A percentile compares a stretch with the other conserved stretches of the same genome.
These are phyloP conservation scores for Strix uralensis DNA, from an alignment of 2,113 vertebrate species.

Conservation along the genomic window DNA sequence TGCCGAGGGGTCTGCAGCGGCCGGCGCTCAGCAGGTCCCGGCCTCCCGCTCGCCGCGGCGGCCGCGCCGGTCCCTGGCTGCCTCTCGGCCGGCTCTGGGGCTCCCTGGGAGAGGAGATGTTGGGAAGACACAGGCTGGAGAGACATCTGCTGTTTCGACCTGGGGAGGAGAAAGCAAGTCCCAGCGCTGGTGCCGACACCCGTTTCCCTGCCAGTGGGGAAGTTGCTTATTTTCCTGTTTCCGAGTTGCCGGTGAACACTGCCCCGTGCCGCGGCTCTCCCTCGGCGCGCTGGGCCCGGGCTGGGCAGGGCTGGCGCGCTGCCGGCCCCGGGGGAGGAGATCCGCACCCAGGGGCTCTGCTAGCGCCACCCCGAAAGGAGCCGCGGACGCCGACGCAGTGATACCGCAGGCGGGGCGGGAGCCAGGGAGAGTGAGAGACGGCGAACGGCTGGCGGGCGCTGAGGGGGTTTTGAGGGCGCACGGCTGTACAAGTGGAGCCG, in stretches of 20 bases:
- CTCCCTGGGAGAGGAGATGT: neutral
- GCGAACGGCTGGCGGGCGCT: rapidly evolving
- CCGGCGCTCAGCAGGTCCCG: neutral
- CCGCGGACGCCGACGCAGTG: rapidly evolving
- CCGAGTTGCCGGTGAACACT: neutral
- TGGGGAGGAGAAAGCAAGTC: neutral
- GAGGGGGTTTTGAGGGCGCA: neutral
- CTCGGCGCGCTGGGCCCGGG: neutral
- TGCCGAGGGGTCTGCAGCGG: neutral
- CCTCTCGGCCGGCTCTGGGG: neutral
- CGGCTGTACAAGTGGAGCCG: neutral
- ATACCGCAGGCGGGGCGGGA: neutral
- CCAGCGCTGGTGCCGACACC: neutral
- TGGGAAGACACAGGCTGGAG: neutral
- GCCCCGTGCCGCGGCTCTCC: neutral
- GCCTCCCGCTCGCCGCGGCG: neutral
- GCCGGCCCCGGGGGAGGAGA: neutral
- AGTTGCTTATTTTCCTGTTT: neutral
- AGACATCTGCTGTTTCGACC: neutral
- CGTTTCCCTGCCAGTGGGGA: neutral
- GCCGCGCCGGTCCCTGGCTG: neutral
- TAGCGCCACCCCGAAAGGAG: neutral
- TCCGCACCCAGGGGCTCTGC: neutral
- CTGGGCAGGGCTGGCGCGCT: neutral
- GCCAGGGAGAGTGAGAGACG: neutral